phyloP scores from a whole-genome alignment of 2,797 vertebrate genomes.

The Amblyraja radiata region DNA sequence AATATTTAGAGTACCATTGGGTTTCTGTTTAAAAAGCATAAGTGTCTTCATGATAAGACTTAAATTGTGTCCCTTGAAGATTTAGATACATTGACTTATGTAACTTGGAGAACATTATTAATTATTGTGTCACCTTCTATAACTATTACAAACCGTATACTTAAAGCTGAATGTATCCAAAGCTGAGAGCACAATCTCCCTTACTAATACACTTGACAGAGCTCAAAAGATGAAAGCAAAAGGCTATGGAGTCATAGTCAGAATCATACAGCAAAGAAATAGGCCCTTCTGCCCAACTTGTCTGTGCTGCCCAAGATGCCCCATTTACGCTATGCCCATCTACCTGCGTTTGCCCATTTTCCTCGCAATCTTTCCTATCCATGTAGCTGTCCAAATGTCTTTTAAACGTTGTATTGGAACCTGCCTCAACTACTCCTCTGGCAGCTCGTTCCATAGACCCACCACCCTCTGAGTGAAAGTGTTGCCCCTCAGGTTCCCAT shows the following conservation, averaged over 20 bases:
- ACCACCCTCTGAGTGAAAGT: no score
- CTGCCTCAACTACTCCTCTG: no score
- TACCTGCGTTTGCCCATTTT: no score
- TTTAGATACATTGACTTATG: not conserved
- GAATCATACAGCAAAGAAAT: no score
- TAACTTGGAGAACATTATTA: not conserved
- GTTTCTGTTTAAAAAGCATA: not conserved
- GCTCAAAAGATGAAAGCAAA: not conserved
- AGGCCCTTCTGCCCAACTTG: no score
- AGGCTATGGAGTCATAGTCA: not conserved
- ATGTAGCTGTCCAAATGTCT: no score
- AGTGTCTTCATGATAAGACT: not conserved
- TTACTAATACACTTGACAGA: not conserved
- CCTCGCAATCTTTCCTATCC: no score
- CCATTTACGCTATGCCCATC: no score
- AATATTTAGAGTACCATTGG: not conserved
- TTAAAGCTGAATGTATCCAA: not conserved
- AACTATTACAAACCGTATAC: not conserved
- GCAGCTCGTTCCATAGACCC: no score
- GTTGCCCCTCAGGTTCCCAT: no score
- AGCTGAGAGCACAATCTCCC: not conserved
- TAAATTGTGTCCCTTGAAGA: not conserved
- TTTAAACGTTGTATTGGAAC: no score
- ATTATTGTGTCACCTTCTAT: not conserved
- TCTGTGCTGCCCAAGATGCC: no score